These are phyloP conservation scores for Nemotelus nigrinus DNA, from an alignment of 2,888 invertebrate species.

Conservation along the genomic window DNA sequence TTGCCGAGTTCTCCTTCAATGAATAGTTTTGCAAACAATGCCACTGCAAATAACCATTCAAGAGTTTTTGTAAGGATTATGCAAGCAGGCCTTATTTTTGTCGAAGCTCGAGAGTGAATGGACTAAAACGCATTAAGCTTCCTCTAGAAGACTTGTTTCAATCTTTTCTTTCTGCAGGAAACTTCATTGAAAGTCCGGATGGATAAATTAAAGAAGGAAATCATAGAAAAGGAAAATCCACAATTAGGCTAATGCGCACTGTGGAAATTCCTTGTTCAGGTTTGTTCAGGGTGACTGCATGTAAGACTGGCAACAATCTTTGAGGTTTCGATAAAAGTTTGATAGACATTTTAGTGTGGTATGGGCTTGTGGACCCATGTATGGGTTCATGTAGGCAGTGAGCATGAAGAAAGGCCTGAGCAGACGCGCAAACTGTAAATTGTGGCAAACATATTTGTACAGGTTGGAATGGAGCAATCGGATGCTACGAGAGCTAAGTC, in stretches of 20 bases:
- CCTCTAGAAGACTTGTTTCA: conserved; percentile 10
- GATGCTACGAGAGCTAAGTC: too few relatives aligned
- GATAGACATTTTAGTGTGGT: neutral
- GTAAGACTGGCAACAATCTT: neutral
- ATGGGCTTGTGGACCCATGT: too few relatives aligned
- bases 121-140: conserved; percentile 12
- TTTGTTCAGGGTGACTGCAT: conserved; percentile 16
- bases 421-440: too few relatives aligned
- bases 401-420: too few relatives aligned
- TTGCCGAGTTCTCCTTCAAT: neutral
- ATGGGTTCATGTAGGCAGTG: too few relatives aligned
- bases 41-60: conserved; percentile 41
- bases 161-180: conserved; percentile 10
- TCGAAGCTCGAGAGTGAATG: neutral
- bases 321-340: conserved; percentile 28
- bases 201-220: conserved; percentile 35
- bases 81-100: conserved; percentile 9
- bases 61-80: conserved; percentile 32
- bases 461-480: too few relatives aligned
- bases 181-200: conserved; percentile 25
- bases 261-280: conserved; percentile 11
- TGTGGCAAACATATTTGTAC: too few relatives aligned
- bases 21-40: conserved; percentile 42
- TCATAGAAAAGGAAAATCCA: conserved; percentile 25
- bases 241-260: conserved; percentile 41